Evolutionary conservation across 2,888 invertebrate genomes (phyloP).

Genomic region (Aelia acuminata): DNA sequence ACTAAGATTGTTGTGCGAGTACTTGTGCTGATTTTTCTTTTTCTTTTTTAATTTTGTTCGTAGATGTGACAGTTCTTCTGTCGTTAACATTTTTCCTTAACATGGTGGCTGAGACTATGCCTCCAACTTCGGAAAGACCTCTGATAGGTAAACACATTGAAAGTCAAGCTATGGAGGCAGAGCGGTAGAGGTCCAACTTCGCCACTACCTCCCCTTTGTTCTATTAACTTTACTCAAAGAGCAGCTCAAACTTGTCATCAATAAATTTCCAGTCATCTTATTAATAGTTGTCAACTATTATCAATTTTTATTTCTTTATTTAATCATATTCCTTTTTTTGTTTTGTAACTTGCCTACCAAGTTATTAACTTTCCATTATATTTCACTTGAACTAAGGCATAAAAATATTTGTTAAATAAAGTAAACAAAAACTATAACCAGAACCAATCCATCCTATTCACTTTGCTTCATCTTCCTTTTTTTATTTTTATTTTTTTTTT

Average conservation of each 20-base stretch:
- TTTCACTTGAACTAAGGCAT: neutral
- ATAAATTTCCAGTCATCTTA: constrained; percentile 29
- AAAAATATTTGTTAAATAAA: neutral
- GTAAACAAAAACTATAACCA: constrained; percentile 19
- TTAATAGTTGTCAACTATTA: constrained; percentile 24
- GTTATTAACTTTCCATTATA: neutral
- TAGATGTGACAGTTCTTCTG: constrained; percentile 75
- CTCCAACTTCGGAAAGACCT: constrained; percentile 76
- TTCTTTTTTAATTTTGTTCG: constrained; percentile 65
- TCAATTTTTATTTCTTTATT: neutral
- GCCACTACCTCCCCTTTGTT: neutral
- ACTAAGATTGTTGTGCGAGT: constrained; percentile 55
- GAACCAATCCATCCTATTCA: neutral
- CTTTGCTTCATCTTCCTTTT: constrained; percentile 27
- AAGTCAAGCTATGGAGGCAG: constrained; percentile 64
- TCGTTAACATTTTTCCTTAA: constrained; percentile 77
- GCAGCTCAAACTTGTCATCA: constrained; percentile 15
- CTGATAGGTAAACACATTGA: constrained; percentile 72
- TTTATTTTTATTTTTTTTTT: too few species aligned
- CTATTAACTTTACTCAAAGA: constrained; percentile 15
- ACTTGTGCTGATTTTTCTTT: constrained; percentile 41
- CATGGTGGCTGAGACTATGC: constrained; percentile 76
- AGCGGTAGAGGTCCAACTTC: constrained; percentile 62
- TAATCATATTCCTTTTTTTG: constrained; percentile 19
- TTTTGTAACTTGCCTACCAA: neutral